Conservation (phyloP, 2,113 vertebrate species). For the Sphyrna mokarran region DNA sequence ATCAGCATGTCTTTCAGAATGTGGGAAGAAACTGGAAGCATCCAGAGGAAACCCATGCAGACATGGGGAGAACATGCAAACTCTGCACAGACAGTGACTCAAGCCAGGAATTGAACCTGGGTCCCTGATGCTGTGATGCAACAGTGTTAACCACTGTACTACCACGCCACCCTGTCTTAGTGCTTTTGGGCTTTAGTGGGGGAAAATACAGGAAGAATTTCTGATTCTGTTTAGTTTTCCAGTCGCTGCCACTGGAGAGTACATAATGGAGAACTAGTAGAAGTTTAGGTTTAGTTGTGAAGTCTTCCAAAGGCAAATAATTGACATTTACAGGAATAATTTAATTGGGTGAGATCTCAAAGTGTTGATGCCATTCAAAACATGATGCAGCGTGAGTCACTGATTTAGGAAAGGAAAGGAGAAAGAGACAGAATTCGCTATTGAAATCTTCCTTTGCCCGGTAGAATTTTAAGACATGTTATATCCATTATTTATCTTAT, state of each 20-base stretch:
- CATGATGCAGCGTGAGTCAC: background rate
- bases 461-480: background rate
- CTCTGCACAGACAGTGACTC: too few species aligned
- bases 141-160: too few species aligned
- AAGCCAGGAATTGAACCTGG: too few species aligned
- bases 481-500: background rate
- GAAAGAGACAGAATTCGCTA: background rate
- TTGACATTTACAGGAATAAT: background rate
- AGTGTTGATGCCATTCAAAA: background rate
- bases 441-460: background rate
- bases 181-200: background rate
- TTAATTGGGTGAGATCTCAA: background rate
- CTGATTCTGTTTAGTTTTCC: background rate
- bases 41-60: too few species aligned
- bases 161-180: background rate
- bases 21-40: too few species aligned
- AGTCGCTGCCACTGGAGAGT: background rate
- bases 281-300: background rate
- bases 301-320: background rate
- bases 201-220: background rate
- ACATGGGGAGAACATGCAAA: too few species aligned
- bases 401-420: background rate
- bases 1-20: too few species aligned
- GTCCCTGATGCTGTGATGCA: too few species aligned
- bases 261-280: background rate